A percentile compares a stretch with the other conserved stretches of the same genome.
phyloP scores from a whole-genome alignment of 92 coral and sea anemone genomes.

The Bergia puertoricense region DNA sequence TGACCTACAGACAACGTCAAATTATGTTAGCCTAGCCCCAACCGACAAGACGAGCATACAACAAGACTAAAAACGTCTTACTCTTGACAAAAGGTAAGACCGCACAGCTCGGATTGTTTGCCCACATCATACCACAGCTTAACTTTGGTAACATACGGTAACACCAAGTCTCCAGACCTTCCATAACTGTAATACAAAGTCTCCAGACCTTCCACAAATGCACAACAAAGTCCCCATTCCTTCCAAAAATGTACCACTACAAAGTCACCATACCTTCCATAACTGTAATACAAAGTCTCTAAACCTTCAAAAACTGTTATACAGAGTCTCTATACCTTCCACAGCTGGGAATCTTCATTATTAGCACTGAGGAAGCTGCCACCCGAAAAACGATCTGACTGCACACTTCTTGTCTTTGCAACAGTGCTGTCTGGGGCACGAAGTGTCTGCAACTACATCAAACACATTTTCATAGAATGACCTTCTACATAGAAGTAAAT shows the following conservation, averaged over 20 bases:
- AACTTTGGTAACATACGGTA: no score
- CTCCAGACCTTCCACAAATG: slow-evolving; percentile 77
- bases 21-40: no score
- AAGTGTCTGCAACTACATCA: neutral
- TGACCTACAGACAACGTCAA: no score
- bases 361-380: slow-evolving; percentile 27
- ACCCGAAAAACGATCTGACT: neutral
- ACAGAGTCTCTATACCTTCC: slow-evolving; percentile 79
- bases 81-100: no score
- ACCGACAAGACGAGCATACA: no score
- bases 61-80: no score
- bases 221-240: slow-evolving; percentile 59
- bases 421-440: slow-evolving; percentile 6
- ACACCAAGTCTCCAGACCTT: no score
- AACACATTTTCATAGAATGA: neutral
- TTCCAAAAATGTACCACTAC: slow-evolving; percentile 63
- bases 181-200: neutral
- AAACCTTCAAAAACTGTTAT: slow-evolving; percentile 75
- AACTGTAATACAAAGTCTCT: neutral
- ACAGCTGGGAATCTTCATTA: slow-evolving; percentile 67
- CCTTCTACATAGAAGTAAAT: neutral
- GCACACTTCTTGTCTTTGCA: neutral
- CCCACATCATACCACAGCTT: no score
- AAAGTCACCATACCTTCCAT: no score
- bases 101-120: no score